Percentiles rank a stretch among this genome's conserved stretches.
phyloP scores from a whole-genome alignment of 1,140 invertebrate genomes.

The Drosophila rufa region DNA sequence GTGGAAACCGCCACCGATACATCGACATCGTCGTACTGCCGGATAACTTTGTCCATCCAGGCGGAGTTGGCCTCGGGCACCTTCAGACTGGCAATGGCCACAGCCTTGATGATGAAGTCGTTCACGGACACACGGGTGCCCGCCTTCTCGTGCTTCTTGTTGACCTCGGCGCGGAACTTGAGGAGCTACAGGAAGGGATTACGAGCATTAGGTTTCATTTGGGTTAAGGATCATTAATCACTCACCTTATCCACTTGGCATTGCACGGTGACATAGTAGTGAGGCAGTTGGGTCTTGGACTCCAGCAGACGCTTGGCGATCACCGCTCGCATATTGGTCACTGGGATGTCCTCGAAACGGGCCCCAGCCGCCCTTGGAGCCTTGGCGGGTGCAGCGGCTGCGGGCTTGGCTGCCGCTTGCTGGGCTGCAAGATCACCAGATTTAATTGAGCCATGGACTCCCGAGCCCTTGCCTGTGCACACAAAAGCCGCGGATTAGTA shows the following conservation, averaged over 20 bases:
- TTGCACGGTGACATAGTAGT: constrained; percentile 97
- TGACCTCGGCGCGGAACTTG: constrained; percentile 89
- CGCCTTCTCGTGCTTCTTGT: constrained; percentile 93
- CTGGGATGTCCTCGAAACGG: constrained; percentile 92
- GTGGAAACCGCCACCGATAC: constrained; percentile 99
- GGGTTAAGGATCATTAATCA: background rate
- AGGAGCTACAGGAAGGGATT: constrained; percentile 85
- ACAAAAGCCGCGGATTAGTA: constrained; percentile 79
- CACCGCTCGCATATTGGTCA: constrained; percentile 94
- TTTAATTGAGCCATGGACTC: constrained; percentile 95
- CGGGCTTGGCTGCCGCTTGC: constrained; percentile 84
- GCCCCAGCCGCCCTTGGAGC: constrained; percentile 69
- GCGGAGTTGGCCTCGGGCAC: constrained; percentile 98
- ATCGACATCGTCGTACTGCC: constrained; percentile 97
- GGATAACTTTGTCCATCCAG: constrained; percentile 97
- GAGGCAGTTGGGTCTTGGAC: constrained; percentile 97
- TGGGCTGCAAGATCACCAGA: constrained; percentile 92
- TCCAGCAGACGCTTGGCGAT: constrained; percentile 96
- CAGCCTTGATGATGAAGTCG: constrained; percentile 98
- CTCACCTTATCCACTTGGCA: constrained; percentile 92
- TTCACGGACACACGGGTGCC: constrained; percentile 96
- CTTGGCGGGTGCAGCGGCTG: constrained; percentile 80
- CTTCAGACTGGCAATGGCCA: constrained; percentile 95
- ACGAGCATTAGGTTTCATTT: background rate
- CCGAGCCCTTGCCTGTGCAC: constrained; percentile 93